These are phyloP conservation scores for Orycteropus afer DNA, from an alignment of 2,113 vertebrate genomes.

Conservation along the genomic window DNA sequence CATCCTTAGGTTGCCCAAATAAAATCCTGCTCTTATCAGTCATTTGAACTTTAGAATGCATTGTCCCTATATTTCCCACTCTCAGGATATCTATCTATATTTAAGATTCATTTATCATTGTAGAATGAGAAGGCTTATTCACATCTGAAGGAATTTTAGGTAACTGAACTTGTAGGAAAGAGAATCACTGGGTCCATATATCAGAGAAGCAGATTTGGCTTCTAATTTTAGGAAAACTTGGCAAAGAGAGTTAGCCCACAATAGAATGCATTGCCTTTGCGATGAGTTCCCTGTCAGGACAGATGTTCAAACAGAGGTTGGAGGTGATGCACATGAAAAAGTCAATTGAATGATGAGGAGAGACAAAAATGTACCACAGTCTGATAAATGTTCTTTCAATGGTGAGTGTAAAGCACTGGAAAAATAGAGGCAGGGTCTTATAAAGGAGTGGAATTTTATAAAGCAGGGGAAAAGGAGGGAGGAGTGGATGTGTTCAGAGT, in stretches of 20 bases:
- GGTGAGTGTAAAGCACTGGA: neutral
- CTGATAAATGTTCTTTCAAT: neutral
- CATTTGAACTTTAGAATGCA: neutral
- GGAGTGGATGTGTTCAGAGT: neutral
- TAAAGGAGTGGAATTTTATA: neutral
- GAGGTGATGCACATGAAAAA: neutral
- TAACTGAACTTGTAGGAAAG: neutral
- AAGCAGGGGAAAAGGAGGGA: neutral
- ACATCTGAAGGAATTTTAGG: slow-evolving; percentile 28
- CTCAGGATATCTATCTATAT: slow-evolving; percentile 11
- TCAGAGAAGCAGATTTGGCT: neutral
- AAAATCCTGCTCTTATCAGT: neutral
- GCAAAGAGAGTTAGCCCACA: neutral
- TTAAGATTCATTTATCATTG: neutral
- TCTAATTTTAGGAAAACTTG: neutral
- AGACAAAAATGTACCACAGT: neutral
- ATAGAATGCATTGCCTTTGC: neutral
- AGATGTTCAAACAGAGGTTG: slow-evolving; percentile 4
- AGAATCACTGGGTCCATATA: neutral
- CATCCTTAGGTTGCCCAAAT: neutral
- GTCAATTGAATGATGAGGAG: neutral
- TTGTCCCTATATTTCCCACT: neutral
- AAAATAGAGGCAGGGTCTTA: neutral
- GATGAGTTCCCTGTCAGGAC: neutral
- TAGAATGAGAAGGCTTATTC: slow-evolving; percentile 3